These are phyloP conservation scores for Leistus spinibarbis DNA, from an alignment of 2,888 invertebrate genomes.

Conservation along the genomic window DNA sequence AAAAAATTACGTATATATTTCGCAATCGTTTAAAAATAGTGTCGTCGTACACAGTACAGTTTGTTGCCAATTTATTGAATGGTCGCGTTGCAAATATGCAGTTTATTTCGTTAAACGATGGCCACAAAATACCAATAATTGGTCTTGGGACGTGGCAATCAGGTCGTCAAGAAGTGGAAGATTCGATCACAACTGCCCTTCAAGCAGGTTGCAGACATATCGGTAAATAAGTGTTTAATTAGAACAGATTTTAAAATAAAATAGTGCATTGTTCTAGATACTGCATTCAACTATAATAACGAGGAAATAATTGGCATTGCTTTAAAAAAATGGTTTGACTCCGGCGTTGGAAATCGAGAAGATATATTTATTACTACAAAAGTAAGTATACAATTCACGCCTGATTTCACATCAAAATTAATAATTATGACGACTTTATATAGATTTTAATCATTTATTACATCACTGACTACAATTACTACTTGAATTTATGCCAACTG, in stretches of 20 bases:
- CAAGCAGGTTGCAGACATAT: slow-evolving; percentile 75
- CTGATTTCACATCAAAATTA: background rate
- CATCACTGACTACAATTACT: no score
- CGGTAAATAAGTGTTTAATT: slow-evolving; percentile 42
- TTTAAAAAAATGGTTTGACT: slow-evolving; percentile 68
- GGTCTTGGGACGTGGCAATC: slow-evolving; percentile 79
- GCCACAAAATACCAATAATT: slow-evolving; percentile 69
- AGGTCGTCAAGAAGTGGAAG: slow-evolving; percentile 67
- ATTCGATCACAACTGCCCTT: slow-evolving; percentile 68
- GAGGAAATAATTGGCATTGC: slow-evolving; percentile 76
- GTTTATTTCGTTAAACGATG: slow-evolving; percentile 58
- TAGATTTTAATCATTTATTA: no score
- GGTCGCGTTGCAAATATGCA: slow-evolving; percentile 52
- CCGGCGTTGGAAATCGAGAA: slow-evolving; percentile 68
- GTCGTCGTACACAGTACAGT: slow-evolving; percentile 12
- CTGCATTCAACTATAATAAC: slow-evolving; percentile 80
- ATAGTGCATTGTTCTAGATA: slow-evolving; percentile 60
- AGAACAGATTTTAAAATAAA: background rate
- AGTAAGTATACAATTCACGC: slow-evolving; percentile 58
- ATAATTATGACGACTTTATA: no score
- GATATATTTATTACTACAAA: slow-evolving; percentile 84
- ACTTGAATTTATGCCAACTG: no score
- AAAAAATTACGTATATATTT: slow-evolving; percentile 30
- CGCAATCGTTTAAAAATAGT: slow-evolving; percentile 31
- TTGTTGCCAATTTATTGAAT: slow-evolving; percentile 26